phyloP scores from a whole-genome alignment of 1,140 invertebrate genomes.

The Heliothis virescens region DNA sequence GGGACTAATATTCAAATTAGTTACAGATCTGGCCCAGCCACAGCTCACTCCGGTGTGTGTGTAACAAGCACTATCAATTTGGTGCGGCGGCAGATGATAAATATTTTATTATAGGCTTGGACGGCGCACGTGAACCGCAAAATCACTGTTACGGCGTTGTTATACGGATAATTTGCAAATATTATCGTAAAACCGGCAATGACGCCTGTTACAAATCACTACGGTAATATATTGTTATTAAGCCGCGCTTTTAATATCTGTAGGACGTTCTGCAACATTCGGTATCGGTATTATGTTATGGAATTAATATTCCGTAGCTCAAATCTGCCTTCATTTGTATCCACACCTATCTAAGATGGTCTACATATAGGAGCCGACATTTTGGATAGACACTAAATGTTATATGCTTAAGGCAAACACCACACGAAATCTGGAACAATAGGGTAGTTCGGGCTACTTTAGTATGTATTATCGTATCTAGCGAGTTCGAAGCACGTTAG shows the following conservation, averaged over 20 bases:
- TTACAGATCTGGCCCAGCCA: conserved; percentile 1
- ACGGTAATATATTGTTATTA: conserved; percentile 20
- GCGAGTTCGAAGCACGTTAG: conserved; percentile 16
- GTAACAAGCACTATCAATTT: conserved; percentile 35
- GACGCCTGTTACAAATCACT: conserved; percentile 26
- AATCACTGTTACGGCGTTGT: conserved; percentile 36
- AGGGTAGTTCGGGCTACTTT: conserved; percentile 6
- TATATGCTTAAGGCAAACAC: conserved; percentile 3
- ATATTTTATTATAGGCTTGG: conserved; percentile 33
- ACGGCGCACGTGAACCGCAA: conserved; percentile 26
- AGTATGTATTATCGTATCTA: conserved; percentile 36
- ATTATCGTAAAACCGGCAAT: conserved; percentile 33
- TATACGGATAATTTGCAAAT: conserved; percentile 41
- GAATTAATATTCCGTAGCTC: background rate
- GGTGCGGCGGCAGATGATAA: conserved; percentile 23
- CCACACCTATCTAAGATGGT: no score
- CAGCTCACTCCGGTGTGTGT: background rate
- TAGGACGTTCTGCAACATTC: background rate
- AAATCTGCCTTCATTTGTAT: no score
- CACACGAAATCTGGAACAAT: background rate
- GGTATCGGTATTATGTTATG: background rate
- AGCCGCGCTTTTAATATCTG: conserved; percentile 27
- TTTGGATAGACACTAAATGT: background rate
- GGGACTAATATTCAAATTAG: conserved; percentile 30
- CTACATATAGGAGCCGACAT: background rate